Evolutionary conservation across 1,140 invertebrate species (phyloP).

Genomic region (Drosophila kurseongensis): DNA sequence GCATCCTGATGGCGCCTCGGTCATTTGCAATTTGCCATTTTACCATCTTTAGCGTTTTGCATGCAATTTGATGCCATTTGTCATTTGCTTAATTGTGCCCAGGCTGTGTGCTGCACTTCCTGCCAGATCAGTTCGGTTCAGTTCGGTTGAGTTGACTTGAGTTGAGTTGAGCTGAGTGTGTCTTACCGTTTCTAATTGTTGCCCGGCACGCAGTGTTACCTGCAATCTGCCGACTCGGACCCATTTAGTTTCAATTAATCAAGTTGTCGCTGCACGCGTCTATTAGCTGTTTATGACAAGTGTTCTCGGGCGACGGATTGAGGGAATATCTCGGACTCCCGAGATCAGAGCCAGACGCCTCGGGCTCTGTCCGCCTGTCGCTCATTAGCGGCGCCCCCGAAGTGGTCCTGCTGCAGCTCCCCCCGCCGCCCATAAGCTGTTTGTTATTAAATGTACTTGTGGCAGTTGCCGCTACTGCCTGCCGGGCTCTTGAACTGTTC

Average conservation of each 20-base stretch:
- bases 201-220: constrained; percentile 35
- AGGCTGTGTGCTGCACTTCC: constrained; percentile 41
- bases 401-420: constrained; percentile 11
- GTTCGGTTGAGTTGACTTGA: not conserved
- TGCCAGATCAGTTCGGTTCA: constrained; percentile 19
- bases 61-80: constrained; percentile 81
- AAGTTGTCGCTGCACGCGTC: constrained; percentile 77
- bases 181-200: constrained; percentile 58
- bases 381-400: constrained; percentile 75
- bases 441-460: constrained; percentile 57
- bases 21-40: constrained; percentile 54
- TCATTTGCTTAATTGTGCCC: constrained; percentile 81
- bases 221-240: constrained; percentile 31
- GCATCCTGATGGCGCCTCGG: constrained; percentile 44
- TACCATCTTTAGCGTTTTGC: constrained; percentile 61
- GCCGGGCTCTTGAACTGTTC: constrained; percentile 29
- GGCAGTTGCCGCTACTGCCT: constrained; percentile 72
- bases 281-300: constrained; percentile 78
- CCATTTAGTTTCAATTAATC: constrained; percentile 80
- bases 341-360: constrained; percentile 8
- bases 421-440: not conserved
- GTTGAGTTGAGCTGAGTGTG: constrained; percentile 10
- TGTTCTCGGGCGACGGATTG: constrained; percentile 14
- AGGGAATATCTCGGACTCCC: constrained; percentile 18
- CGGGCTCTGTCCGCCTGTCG: constrained; percentile 30